Conservation (phyloP, 2,113 vertebrate species). For the Strix aluco region DNA sequence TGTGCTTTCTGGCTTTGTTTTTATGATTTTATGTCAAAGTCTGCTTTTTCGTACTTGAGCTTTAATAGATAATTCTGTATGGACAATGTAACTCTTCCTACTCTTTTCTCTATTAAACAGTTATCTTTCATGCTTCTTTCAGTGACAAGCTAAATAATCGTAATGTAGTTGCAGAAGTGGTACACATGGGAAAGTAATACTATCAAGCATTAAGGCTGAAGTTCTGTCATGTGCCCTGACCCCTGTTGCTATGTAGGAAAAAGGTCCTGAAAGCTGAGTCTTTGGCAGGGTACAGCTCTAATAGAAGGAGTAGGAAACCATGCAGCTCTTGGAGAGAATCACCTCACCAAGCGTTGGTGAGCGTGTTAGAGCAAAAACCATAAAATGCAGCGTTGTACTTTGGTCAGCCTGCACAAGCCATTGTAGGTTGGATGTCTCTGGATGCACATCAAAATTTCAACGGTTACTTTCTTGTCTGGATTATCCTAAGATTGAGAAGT, state of each 20-base stretch:
- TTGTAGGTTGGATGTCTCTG: background rate
- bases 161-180: background rate
- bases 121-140: background rate
- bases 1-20: background rate
- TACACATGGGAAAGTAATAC: background rate
- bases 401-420: background rate
- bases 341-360: background rate
- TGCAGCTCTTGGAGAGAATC: background rate
- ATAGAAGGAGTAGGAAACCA: background rate
- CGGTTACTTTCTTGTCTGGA: background rate
- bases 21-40: background rate
- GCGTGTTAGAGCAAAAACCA: background rate
- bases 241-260: background rate
- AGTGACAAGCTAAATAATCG: background rate
- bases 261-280: background rate
- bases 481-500: background rate
- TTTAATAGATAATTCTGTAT: background rate
- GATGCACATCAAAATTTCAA: background rate
- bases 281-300: background rate
- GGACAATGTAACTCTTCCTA: background rate
- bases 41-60: background rate
- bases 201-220: background rate
- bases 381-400: background rate
- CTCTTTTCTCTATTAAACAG: background rate
- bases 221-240: background rate